A percentile compares a stretch with the other conserved stretches of the same genome.
phyloP scores from a whole-genome alignment of 2,113 vertebrate genomes.

The Kryptolebias marmoratus region DNA sequence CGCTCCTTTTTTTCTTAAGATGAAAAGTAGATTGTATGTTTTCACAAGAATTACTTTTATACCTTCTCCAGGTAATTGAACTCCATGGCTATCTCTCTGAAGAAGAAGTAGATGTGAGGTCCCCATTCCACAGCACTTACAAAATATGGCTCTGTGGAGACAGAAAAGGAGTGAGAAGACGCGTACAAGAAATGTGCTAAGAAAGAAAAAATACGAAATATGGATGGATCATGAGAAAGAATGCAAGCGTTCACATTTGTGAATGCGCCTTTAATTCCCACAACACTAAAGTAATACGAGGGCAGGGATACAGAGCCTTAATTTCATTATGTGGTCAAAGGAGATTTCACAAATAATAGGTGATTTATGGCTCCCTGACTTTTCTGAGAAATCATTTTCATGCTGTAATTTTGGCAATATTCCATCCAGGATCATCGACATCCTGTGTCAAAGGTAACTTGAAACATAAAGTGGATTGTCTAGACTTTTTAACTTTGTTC shows the following conservation, averaged over 20 bases:
- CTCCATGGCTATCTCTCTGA: constrained; percentile 98
- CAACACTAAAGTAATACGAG: constrained; percentile 37
- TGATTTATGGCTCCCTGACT: constrained; percentile 47
- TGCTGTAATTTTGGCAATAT: not conserved
- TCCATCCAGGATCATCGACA: constrained; percentile 19
- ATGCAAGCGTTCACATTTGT: constrained; percentile 24
- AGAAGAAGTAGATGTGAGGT: constrained; percentile 97
- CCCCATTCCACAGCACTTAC: constrained; percentile 94
- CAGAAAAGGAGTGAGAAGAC: not conserved
- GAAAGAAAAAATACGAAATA: constrained; percentile 20
- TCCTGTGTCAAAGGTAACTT: not conserved
- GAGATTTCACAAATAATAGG: constrained; percentile 70
- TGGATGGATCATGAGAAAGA: constrained; percentile 28
- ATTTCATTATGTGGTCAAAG: constrained; percentile 69
- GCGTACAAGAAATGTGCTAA: not conserved
- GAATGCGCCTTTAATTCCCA: constrained; percentile 43
- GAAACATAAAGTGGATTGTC: not conserved
- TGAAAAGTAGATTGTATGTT: not conserved
- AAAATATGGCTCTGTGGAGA: constrained; percentile 88
- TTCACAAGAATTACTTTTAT: constrained; percentile 9
- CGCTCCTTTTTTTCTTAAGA: constrained; percentile 6
- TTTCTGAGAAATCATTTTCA: constrained; percentile 43
- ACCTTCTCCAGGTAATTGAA: constrained; percentile 99
- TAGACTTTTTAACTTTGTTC: not conserved
- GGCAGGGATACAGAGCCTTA: constrained; percentile 52